phyloP scores from a whole-genome alignment of 2,113 vertebrate species.

The Grus americana region DNA sequence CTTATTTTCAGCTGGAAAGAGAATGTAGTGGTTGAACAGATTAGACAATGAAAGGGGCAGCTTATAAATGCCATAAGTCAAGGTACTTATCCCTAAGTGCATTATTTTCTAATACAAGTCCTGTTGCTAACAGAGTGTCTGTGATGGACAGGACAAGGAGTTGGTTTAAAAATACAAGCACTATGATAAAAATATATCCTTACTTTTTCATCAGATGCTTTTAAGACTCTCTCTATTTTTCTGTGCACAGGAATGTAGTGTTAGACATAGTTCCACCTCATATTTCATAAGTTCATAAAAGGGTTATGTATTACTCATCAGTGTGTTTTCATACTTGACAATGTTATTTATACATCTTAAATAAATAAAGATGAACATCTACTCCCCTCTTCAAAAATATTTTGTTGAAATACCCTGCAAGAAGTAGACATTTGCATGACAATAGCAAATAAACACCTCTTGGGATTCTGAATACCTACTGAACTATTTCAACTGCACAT shows the following conservation, averaged over 20 bases:
- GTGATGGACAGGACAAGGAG: not conserved
- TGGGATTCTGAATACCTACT: constrained; percentile 57
- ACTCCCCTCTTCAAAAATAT: not conserved
- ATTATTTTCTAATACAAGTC: not conserved
- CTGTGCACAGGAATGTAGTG: not conserved
- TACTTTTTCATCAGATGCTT: not conserved
- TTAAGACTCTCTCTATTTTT: not conserved
- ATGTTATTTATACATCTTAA: constrained; percentile 25
- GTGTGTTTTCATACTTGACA: not conserved
- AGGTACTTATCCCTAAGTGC: not conserved
- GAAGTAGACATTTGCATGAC: constrained; percentile 12
- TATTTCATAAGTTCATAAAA: not conserved
- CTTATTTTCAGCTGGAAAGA: constrained; percentile 38
- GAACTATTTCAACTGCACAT: constrained; percentile 54
- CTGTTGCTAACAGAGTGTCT: not conserved
- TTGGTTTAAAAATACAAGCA: not conserved
- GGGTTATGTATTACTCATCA: not conserved
- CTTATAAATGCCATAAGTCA: constrained; percentile 11
- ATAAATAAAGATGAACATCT: constrained; percentile 9
- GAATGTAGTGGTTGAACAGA: not conserved
- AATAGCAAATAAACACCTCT: constrained; percentile 50
- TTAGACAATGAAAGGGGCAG: constrained; percentile 2
- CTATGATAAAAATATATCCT: not conserved
- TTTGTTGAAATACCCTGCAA: constrained; percentile 1
- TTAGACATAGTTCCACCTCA: not conserved